Evolutionary conservation across 2,113 vertebrate genomes (phyloP).

Genomic region (Phylloscopus trochilus): DNA sequence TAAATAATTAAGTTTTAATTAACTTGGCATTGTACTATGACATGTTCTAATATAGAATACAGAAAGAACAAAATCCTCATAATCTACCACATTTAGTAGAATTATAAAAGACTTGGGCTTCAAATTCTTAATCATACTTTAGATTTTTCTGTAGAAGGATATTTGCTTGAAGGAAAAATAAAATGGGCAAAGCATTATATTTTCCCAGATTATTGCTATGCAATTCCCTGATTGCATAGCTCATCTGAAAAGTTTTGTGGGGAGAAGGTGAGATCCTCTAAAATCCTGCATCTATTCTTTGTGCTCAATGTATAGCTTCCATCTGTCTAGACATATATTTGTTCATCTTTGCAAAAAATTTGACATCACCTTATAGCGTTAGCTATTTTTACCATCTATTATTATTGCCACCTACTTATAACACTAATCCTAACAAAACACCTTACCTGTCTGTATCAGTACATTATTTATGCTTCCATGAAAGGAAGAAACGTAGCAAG

Average conservation of each 20-base stretch:
- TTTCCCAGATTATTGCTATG: background rate
- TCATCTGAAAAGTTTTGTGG: background rate
- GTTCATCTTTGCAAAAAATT: background rate
- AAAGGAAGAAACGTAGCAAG: background rate
- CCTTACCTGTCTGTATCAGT: background rate
- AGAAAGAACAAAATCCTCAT: background rate
- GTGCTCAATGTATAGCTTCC: background rate
- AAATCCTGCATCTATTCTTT: background rate
- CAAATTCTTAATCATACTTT: background rate
- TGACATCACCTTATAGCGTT: background rate
- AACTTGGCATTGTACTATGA: background rate
- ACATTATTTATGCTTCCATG: background rate
- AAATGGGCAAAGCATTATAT: accelerated
- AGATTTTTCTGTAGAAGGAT: background rate
- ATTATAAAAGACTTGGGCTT: background rate
- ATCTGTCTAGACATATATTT: background rate
- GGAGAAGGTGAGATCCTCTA: background rate
- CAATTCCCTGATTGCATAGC: background rate
- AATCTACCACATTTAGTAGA: background rate
- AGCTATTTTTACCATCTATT: background rate
- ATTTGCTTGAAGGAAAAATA: background rate
- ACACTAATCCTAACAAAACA: background rate
- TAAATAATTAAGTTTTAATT: background rate
- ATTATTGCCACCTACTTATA: background rate
- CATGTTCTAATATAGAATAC: background rate